Evolutionary conservation across 2,797 vertebrate species (phyloP), one percentile per base, ranked within the genome.

Genomic region (Muscicapa striata): DNA sequence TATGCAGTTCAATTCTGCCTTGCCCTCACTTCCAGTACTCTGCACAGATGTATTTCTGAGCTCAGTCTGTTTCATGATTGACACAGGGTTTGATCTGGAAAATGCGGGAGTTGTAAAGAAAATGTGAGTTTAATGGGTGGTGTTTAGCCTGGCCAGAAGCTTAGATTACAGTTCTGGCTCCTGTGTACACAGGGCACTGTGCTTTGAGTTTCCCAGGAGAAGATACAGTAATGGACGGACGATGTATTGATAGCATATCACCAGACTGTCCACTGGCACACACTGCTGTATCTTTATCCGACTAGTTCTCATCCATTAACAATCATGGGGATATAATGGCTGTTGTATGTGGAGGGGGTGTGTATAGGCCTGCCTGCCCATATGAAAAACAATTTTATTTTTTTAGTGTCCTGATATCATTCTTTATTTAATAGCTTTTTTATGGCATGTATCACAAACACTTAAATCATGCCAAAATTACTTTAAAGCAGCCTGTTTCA

Each of bases 171-270:
- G 46, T 83, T 16, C 73, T 15, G 11, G 30, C 74, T 78, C 77
- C 14, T n/a, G 66, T 93, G 80, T 81, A 73, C 59, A 23, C 21
- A 24, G 21, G 11, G 15, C 54, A 57, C 57, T 81, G 51, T 22
- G 54, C 73, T 91, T 78, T 77, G 73, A 32, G 68, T 79, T 84
- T 96, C 84, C 73, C 87, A 52, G 45, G 64, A 82, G 76, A 87
- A 81, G 63, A 48, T 79, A 43, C 15, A 7, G 27, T 81, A 69
- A 69, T 45, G 45, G 34, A 15, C 41, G 45, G 34, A 15, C 41
- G 24, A 17, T 74, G 19, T 36, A 51, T 32, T 55, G 64, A 67
- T 40, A 80, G 64, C 63, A 46, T 24, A 40, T 68, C 68, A 63
- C 46, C 43, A 67, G 41, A 21, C 49, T 58, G 40, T 57, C 61